Evolutionary conservation across 2,888 invertebrate species (phyloP).

Genomic region (Rhagium mordax): DNA sequence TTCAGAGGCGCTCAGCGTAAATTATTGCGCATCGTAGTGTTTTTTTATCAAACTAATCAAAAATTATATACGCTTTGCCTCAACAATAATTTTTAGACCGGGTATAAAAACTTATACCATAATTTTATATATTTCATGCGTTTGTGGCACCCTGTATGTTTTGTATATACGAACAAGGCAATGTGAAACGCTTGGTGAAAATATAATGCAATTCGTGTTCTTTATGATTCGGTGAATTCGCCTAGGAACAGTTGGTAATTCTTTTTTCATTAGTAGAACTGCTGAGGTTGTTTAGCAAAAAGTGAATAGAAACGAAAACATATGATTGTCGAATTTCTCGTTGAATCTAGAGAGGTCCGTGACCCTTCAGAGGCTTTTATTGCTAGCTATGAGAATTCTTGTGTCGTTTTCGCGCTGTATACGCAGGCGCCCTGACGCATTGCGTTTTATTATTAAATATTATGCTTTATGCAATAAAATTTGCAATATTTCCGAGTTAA

Average conservation of each 20-base stretch:
- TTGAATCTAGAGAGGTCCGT: conserved; percentile 40
- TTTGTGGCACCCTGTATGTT: background rate
- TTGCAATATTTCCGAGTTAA: conserved; percentile 32
- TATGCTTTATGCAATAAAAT: conserved; percentile 33
- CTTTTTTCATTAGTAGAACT: conserved; percentile 8
- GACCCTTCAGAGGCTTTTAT: conserved; percentile 41
- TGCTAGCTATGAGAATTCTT: conserved; percentile 40
- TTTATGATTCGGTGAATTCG: too few relatives aligned
- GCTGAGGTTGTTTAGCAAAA: conserved; percentile 16
- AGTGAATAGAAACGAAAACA: conserved; percentile 31
- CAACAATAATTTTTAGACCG: too few relatives aligned
- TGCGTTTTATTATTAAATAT: conserved; percentile 45
- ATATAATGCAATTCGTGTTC: too few relatives aligned
- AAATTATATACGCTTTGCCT: too few relatives aligned
- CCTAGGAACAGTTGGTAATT: background rate
- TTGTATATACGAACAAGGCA: background rate
- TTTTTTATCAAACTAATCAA: too few relatives aligned
- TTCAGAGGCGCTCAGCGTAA: too few relatives aligned
- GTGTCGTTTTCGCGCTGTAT: conserved; percentile 33
- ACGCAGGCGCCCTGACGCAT: conserved; percentile 42
- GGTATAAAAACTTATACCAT: too few relatives aligned
- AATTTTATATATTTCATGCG: too few relatives aligned
- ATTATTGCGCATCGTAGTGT: too few relatives aligned
- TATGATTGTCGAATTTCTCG: conserved; percentile 40
- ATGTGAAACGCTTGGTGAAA: too few relatives aligned